Conservation (phyloP, 2,113 vertebrate species). For the Poeciliopsis prolifica region DNA sequence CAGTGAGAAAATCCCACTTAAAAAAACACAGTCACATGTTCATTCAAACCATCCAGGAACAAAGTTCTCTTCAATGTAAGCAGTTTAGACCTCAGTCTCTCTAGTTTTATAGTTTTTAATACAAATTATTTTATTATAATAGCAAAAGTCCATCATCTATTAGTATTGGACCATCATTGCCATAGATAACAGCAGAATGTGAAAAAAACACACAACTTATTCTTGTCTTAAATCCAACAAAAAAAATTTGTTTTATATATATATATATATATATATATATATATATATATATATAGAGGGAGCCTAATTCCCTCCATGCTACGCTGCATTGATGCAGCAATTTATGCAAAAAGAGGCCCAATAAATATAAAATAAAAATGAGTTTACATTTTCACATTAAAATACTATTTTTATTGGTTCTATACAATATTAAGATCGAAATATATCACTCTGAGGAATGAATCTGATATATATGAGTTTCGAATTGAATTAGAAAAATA, state of each 20-base stretch:
- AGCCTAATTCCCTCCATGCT: background rate
- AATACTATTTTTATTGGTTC: background rate
- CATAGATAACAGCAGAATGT: background rate
- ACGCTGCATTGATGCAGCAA: background rate
- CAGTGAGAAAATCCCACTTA: background rate
- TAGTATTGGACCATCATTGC: slow-evolving; percentile 2
- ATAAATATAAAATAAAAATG: background rate
- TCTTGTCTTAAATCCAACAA: background rate
- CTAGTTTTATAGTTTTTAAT: background rate
- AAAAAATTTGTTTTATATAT: no score
- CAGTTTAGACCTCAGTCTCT: background rate
- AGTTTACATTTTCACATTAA: background rate
- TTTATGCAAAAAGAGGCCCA: background rate
- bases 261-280: no score
- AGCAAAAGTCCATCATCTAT: background rate
- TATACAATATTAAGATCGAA: background rate
- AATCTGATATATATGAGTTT: background rate
- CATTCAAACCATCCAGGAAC: background rate
- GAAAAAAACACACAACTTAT: slow-evolving; percentile 1
- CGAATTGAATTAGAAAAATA: background rate
- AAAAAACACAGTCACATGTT: background rate
- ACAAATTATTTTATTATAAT: slow-evolving; percentile 6
- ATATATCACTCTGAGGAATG: background rate
- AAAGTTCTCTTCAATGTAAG: background rate
- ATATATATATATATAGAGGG: no score